Evolutionary conservation across 1,140 invertebrate species (phyloP).

Genomic region (Nebria ingens): DNA sequence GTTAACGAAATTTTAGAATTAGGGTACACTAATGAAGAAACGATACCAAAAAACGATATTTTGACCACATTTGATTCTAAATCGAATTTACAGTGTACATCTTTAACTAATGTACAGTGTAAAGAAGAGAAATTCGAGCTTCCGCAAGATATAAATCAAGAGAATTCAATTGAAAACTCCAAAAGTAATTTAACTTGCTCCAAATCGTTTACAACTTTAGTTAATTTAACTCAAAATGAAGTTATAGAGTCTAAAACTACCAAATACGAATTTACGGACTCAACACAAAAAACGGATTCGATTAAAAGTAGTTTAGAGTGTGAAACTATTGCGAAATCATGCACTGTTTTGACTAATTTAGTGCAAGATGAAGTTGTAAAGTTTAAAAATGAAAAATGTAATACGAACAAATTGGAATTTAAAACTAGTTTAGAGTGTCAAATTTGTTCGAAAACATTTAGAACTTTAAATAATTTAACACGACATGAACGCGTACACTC

Average conservation of each 20-base stretch:
- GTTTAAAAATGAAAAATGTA: not conserved
- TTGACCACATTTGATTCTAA: not conserved
- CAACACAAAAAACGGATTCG: too few relatives aligned
- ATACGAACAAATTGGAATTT: not conserved
- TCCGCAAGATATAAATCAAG: too few relatives aligned
- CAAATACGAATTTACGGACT: not conserved
- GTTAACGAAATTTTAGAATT: slow-evolving; percentile 1
- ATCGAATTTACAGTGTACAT: too few relatives aligned
- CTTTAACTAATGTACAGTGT: too few relatives aligned
- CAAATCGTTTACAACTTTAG: too few relatives aligned
- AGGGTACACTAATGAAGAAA: not conserved
- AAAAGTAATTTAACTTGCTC: not conserved
- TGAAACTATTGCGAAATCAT: not conserved
- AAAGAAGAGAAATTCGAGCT: too few relatives aligned
- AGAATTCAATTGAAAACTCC: too few relatives aligned
- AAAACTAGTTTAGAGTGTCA: not conserved
- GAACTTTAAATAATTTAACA: not conserved
- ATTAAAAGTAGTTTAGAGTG: too few relatives aligned
- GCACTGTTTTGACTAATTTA: not conserved
- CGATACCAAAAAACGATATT: not conserved
- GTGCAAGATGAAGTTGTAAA: not conserved
- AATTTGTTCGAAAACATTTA: not conserved
- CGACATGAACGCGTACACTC: not conserved
- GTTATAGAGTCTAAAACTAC: too few relatives aligned
- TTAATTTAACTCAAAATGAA: too few relatives aligned